phyloP scores from a whole-genome alignment of 2,888 invertebrate genomes.

The Epinotia demarniana region DNA sequence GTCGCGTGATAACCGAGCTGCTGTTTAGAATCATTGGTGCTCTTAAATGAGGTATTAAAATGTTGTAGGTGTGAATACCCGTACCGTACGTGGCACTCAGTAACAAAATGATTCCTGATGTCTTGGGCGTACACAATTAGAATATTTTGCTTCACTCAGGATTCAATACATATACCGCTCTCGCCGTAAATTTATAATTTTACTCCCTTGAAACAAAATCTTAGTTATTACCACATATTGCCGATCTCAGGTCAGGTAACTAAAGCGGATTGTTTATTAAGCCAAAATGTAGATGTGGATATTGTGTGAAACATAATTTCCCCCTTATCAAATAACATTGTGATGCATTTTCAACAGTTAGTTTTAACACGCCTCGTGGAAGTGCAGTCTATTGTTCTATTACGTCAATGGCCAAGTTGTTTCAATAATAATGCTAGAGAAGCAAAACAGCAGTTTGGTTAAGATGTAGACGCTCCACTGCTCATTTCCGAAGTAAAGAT shows the following conservation, averaged over 20 bases:
- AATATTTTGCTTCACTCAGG: too few species aligned
- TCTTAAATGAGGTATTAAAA: too few species aligned
- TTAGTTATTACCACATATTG: too few species aligned
- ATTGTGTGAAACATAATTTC: background rate
- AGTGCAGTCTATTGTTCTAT: slow-evolving; percentile 37
- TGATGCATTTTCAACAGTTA: slow-evolving; percentile 17
- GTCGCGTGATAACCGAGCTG: too few species aligned
- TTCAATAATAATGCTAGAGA: slow-evolving; percentile 41
- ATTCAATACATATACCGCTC: too few species aligned
- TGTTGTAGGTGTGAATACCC: too few species aligned
- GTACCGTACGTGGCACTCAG: too few species aligned
- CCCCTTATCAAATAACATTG: slow-evolving; percentile 2
- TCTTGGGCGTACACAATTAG: too few species aligned
- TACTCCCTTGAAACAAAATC: too few species aligned
- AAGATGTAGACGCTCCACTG: slow-evolving; percentile 22
- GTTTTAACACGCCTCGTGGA: slow-evolving; percentile 33
- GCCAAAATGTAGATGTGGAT: background rate
- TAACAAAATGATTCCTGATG: too few species aligned
- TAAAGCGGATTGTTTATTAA: background rate
- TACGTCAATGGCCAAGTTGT: slow-evolving; percentile 40
- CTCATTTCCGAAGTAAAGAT: background rate
- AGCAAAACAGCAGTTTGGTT: slow-evolving; percentile 41
- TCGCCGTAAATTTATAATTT: too few species aligned
- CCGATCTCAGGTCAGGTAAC: background rate
- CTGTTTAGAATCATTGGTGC: too few species aligned